Conservation (phyloP, 2,888 invertebrate genomes). For the Octodonta nipae region DNA sequence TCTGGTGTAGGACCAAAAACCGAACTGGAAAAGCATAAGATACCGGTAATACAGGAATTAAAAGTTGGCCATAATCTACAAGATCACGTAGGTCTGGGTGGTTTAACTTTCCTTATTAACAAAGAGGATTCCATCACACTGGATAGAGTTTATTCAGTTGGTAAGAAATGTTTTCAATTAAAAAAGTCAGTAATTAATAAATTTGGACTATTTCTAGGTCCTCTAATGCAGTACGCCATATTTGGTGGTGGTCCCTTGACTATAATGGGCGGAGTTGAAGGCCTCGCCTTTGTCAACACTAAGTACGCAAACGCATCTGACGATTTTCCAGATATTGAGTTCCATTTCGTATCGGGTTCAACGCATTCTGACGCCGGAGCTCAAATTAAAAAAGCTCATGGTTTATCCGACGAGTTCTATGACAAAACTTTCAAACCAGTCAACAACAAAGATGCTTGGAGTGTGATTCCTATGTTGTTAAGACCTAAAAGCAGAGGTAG, state of each 20-base stretch:
- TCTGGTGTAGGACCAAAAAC: conserved; percentile 74
- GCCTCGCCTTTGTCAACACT: conserved; percentile 75
- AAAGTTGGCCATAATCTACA: conserved; percentile 78
- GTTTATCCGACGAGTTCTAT: conserved; percentile 61
- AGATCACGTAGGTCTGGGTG: conserved; percentile 79
- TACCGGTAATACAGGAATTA: conserved; percentile 67
- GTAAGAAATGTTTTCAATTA: conserved; percentile 6
- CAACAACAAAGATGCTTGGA: conserved; percentile 66
- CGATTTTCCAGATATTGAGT: conserved; percentile 71
- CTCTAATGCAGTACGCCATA: conserved; percentile 70
- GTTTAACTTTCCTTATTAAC: conserved; percentile 69
- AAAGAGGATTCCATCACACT: conserved; percentile 67
- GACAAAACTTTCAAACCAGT: conserved; percentile 61
- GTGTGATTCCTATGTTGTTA: conserved; percentile 69
- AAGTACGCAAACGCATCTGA: conserved; percentile 66
- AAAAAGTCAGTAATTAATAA: neutral
- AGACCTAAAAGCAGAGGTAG: conserved; percentile 70
- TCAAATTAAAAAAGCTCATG: conserved; percentile 68
- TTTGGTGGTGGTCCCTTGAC: conserved; percentile 74
- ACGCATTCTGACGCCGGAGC: conserved; percentile 76
- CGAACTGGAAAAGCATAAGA: conserved; percentile 57
- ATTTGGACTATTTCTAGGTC: conserved; percentile 31
- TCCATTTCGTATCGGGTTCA: conserved; percentile 77
- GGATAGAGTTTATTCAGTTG: conserved; percentile 59
- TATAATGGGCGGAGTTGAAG: conserved; percentile 76